These are phyloP conservation scores for Eretmodus cyanostictus DNA, from an alignment of 2,113 vertebrate genomes.

Conservation along the genomic window DNA sequence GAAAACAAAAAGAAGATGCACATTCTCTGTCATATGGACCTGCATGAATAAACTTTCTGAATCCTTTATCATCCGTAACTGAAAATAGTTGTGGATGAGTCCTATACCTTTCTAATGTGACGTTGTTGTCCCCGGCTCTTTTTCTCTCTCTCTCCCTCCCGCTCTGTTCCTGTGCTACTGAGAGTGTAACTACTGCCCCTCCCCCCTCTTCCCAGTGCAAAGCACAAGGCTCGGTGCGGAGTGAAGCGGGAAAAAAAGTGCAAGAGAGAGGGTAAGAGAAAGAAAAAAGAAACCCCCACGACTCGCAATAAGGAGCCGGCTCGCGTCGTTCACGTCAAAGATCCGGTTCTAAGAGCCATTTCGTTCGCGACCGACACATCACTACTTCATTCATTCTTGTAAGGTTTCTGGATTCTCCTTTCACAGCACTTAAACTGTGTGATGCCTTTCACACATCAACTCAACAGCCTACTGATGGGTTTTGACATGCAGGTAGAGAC, in stretches of 20 bases:
- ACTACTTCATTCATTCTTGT: background rate
- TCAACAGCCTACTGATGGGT: background rate
- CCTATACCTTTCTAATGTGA: no score
- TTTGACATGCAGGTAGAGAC: background rate
- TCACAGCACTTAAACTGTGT: background rate
- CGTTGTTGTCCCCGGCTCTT: rapidly evolving
- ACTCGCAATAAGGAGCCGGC: background rate
- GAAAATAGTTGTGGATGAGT: no score
- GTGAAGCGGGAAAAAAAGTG: no score
- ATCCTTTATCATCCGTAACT: no score
- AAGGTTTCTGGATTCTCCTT: background rate
- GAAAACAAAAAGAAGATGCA: no score
- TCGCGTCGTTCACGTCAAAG: background rate
- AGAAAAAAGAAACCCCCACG: rapidly evolving
- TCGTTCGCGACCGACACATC: background rate
- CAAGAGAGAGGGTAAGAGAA: rapidly evolving
- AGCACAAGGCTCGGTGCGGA: no score
- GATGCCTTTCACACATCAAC: background rate
- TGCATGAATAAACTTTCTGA: no score
- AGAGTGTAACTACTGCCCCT: rapidly evolving
- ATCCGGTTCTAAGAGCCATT: background rate
- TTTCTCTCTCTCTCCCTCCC: rapidly evolving
- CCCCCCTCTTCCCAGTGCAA: rapidly evolving
- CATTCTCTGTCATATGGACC: rapidly evolving
- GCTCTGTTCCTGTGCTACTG: no score